Base-by-base conservation (phyloP, 2,888 invertebrate species). In the Cactoblastis cactorum region DNA sequence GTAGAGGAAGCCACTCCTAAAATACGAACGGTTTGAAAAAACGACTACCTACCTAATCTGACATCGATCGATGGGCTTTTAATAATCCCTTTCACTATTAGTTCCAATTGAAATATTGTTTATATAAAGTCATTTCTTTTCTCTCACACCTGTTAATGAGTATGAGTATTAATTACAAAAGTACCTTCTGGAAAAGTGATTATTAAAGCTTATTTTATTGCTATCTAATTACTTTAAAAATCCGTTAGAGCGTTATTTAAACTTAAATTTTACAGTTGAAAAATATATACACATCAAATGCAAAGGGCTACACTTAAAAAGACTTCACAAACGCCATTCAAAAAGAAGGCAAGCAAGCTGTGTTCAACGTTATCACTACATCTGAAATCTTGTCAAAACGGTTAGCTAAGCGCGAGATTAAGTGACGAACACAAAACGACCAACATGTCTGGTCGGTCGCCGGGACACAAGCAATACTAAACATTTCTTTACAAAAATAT, bases 361-460 rank as follows among this genome's bases (percentile, higher is more conserved):
- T 56, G 66, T 75, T 80, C 55, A 47, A 53, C 56, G 66, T 75
- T 80, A 79, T 82, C 81, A 67, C 55, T 67, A 69, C 74, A 84
- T 87, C 84, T 75, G 59, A 78, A 83, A 83, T 80, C 77, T 78
- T 85, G 87, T 87, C 88, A 84, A 83, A 87, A 85, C 85, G 86
- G 85, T 88, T 87, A 88, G 85, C 80, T 87, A 83, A 88, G 82
- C 82, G 74, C 78, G 71, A 76, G 82, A 85, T 87, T 80, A 83
- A 73, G 71, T 80, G 82, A 80, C 79, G 77, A 81, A 73, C 73
- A 85, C 85, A 86, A 87, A 87, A 85, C 82, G 81, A 82, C 68
- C 72, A 82, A 77, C 77, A 70, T 68, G 73, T 63, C 71, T 66
- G 64, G 57, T 66, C 67, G 67, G 61, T 70, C 67, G 63, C 63